Base-by-base conservation (phyloP, 2,797 vertebrate genomes). In the Mormyrops attenuatus region DNA sequence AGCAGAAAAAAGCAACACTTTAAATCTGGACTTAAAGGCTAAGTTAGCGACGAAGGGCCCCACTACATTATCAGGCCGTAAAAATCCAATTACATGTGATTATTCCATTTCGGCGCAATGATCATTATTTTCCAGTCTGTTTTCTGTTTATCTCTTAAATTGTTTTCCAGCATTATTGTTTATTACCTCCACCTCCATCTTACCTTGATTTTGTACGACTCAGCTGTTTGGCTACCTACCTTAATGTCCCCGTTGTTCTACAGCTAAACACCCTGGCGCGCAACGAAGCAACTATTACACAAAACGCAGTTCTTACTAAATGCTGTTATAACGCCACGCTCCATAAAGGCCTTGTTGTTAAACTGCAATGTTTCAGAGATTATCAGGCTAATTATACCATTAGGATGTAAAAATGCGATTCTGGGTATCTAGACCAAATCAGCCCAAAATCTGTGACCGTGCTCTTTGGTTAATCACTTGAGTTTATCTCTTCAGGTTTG, bases 81-180 rank as follows among this genome's bases (percentile, higher is more conserved):
- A 84, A 84, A 84, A 84, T 84, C 38, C 80, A 84, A 84, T 50
- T 84, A 84, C n/a, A 84, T 20, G 80, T 50, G 41, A 84, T 84
- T 84, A 84, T 84, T 84, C 80, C 80, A 84, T 84, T 84, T 84
- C 47, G 44, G 38, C 20, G 7, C 47, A 7, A 84, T 50, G 41
- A 50, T 50, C 80, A 50, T 84, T 84, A 84, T 84, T 47, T 50
- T 50, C 44, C 80, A 47, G 17, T 84, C 44, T 84, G 47, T 50
- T 26, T 84, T 84, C 80, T 22, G 20, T 50, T 84, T 84, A 84
- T 84, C 80, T 49, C 80, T 22, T 20, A 84, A 50, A 84, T 50
- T 38, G n/a, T 47, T n/a, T 20, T 47, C 20, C 38, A 84, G 44
- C n/a, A 50, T 84, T 84, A 84, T 84, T 84, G 80, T 50, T 84